Base-by-base conservation (phyloP, 2,113 vertebrate species). In the Gymnobelideus leadbeateri region DNA sequence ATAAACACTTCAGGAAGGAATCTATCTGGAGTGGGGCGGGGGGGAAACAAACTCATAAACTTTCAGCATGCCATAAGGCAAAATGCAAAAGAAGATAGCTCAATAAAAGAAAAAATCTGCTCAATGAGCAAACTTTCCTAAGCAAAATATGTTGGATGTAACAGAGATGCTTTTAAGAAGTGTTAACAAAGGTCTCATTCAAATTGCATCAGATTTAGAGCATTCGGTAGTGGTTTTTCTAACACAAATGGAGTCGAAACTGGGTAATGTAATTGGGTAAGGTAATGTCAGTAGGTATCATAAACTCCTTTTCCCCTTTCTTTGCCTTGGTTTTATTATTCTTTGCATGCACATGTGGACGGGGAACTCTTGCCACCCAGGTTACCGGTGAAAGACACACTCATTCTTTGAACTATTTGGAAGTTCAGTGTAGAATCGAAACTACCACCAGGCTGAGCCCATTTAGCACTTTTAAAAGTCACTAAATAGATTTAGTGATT, bases 401-500 rank as follows among this genome's bases (percentile, higher is more conserved):
- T 89, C 23, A 92, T 93, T 92, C 25, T 61, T 92, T 97, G 93
- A 96, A 91, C 92, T 92, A 91, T 89, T 95, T 94, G 52, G 89
- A 91, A 23, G 3, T 55, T 97, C 46, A 50, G 19, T 96, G 90
- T 2, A 96, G 93, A 94, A 77, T 91, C 91, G 91, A 96, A 52
- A 61, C 37, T 4, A 9, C 92, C 6, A 7, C 49, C 46, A 57
- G 21, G 52, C 89, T 97, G 91, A 90, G 95, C n/a, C 94, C 91
- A 51, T 95, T 97, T 96, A 97, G 50, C 52, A 92, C 94, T 94
- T 95, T 91, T 89, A 89, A 97, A 96, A 97, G 97, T 97, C 94
- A 95, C 97, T 97, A 90, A 91, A 92, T 95, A 93, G 96, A 96
- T 97, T 95, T 97, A 95, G 96, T 96, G 94, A 98, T 98, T 97